phyloP scores from a whole-genome alignment of 2,888 invertebrate genomes.

The Thymelicus lineola region DNA sequence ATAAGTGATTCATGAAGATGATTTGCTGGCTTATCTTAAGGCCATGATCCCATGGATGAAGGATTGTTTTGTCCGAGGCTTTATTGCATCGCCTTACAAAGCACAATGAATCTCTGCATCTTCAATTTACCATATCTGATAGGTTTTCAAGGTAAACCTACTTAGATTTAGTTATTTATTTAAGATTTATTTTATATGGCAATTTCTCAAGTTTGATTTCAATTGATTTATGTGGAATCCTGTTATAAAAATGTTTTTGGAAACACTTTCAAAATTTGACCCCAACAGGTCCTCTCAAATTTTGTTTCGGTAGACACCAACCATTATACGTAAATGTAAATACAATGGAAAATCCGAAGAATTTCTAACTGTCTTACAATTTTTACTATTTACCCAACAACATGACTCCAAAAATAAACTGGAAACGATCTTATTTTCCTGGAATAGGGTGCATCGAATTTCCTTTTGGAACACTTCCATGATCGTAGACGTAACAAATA shows the following conservation, averaged over 20 bases:
- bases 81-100: neutral
- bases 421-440: slow-evolving; percentile 20
- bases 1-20: slow-evolving; percentile 41
- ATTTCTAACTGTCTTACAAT: neutral
- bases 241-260: too few species aligned
- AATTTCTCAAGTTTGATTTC: too few species aligned
- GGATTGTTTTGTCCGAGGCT: slow-evolving; percentile 13
- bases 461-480: slow-evolving; percentile 32
- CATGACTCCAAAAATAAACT: slow-evolving; percentile 17
- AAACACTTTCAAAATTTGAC: too few species aligned
- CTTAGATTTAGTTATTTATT: too few species aligned
- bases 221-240: too few species aligned
- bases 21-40: slow-evolving; percentile 30
- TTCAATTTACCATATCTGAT: neutral
- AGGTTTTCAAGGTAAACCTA: too few species aligned
- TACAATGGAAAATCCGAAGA: too few species aligned
- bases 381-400: neutral
- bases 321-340: too few species aligned
- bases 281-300: too few species aligned
- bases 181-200: too few species aligned
- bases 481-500: slow-evolving; percentile 18
- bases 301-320: too few species aligned
- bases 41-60: slow-evolving; percentile 20
- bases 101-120: neutral
- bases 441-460: slow-evolving; percentile 31